These are phyloP conservation scores for Polypedilum vanderplanki DNA, from an alignment of 1,140 invertebrate species.

Conservation along the genomic window DNA sequence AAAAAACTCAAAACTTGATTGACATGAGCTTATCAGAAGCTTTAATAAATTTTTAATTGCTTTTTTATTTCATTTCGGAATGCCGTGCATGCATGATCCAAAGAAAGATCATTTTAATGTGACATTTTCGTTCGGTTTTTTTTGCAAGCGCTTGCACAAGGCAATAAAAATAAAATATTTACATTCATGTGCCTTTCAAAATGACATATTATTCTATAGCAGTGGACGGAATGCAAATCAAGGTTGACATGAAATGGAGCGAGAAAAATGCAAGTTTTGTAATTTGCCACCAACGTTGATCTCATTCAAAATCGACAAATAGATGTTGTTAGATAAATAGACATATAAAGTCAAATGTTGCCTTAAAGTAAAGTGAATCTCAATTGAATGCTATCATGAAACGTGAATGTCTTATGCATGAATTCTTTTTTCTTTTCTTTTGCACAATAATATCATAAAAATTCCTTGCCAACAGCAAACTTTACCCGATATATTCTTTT, in stretches of 20 bases:
- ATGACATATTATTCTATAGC: neutral
- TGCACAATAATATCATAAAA: neutral
- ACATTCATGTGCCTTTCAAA: neutral
- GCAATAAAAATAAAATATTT: constrained; percentile 20
- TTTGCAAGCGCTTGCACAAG: neutral
- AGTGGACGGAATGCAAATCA: too few relatives aligned
- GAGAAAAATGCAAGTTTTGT: too few relatives aligned
- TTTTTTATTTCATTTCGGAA: neutral
- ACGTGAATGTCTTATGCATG: constrained; percentile 5
- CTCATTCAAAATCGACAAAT: too few relatives aligned
- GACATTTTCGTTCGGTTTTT: neutral
- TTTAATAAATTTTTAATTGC: constrained; percentile 15
- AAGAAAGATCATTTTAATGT: neutral
- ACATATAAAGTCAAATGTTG: neutral
- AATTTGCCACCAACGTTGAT: too few relatives aligned
- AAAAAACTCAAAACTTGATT: neutral
- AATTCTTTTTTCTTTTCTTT: neutral
- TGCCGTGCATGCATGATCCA: neutral
- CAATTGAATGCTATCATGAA: constrained; percentile 7
- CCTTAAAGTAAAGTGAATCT: neutral
- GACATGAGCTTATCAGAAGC: neutral
- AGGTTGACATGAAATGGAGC: too few relatives aligned
- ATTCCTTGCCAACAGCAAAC: neutral
- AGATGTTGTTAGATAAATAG: too few relatives aligned
- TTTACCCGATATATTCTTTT: neutral